These are phyloP conservation scores for Laticauda colubrina DNA, from an alignment of 2,113 vertebrate species.

Conservation along the genomic window DNA sequence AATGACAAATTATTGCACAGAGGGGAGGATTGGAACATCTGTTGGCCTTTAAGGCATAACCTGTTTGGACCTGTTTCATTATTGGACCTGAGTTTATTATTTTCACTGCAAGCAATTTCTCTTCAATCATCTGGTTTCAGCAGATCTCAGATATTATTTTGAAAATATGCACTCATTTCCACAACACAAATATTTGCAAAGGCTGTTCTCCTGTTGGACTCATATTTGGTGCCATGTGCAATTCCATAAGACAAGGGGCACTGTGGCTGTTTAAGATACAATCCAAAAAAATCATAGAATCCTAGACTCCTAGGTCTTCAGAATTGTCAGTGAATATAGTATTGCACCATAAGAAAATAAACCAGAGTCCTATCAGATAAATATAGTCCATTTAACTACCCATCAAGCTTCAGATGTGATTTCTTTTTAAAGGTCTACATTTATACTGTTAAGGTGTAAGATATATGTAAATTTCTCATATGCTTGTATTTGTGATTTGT, in stretches of 20 bases:
- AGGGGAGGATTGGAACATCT: conserved; percentile 40
- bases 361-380: neutral
- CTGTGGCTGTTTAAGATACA: neutral
- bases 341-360: neutral
- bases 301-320: too few relatives aligned
- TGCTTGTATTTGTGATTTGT: neutral
- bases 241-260: neutral
- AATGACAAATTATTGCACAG: conserved; percentile 48
- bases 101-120: neutral
- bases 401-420: neutral
- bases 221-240: neutral
- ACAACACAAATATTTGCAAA: neutral
- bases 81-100: neutral
- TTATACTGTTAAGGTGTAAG: neutral
- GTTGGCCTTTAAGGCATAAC: conserved; percentile 8
- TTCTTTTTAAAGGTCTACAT: neutral
- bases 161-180: neutral
- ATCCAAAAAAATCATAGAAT: neutral
- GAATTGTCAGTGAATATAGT: neutral
- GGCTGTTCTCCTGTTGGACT: neutral
- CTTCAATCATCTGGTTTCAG: neutral
- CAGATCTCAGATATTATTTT: neutral
- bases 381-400: neutral
- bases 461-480: neutral
- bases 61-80: neutral